These are phyloP conservation scores for Lordiphosa clarofinis DNA, from an alignment of 1,140 invertebrate species.

Conservation along the genomic window DNA sequence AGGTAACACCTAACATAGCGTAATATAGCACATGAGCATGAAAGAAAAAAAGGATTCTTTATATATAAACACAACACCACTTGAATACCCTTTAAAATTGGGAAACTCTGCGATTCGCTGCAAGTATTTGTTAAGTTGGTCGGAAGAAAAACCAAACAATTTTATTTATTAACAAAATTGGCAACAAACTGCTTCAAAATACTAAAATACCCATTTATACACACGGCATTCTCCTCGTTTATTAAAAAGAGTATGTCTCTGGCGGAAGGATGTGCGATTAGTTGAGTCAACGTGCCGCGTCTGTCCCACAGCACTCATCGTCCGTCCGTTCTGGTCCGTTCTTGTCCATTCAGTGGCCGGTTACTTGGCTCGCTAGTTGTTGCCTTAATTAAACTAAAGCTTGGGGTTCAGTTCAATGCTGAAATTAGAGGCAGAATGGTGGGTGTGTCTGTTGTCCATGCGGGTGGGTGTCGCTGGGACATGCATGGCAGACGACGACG, in stretches of 20 bases:
- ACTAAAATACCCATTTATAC: too few species aligned
- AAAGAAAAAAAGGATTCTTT: not conserved
- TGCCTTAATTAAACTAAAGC: slow-evolving; percentile 78
- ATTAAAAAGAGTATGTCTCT: slow-evolving; percentile 1
- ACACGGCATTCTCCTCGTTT: too few species aligned
- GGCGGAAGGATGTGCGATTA: slow-evolving; percentile 70
- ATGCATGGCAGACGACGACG: slow-evolving; percentile 43
- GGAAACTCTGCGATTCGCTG: not conserved
- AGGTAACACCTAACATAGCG: slow-evolving; percentile 65
- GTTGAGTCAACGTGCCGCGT: slow-evolving; percentile 64
- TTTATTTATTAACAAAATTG: too few species aligned
- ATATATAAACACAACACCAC: not conserved
- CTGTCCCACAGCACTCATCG: slow-evolving; percentile 7
- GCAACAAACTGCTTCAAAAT: too few species aligned
- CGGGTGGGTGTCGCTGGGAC: slow-evolving; percentile 28
- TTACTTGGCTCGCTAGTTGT: slow-evolving; percentile 70
- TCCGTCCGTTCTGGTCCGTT: slow-evolving; percentile 13
- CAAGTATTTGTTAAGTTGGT: too few species aligned
- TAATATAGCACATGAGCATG: slow-evolving; percentile 35
- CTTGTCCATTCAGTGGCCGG: slow-evolving; percentile 52
- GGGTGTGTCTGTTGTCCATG: slow-evolving; percentile 31
- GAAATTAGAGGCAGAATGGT: slow-evolving; percentile 66
- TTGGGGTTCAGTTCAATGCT: slow-evolving; percentile 69
- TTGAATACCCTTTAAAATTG: not conserved
- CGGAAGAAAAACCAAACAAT: too few species aligned